These are phyloP conservation scores for Tenthredo distinguenda DNA, from an alignment of 2,888 invertebrate genomes.

Conservation along the genomic window DNA sequence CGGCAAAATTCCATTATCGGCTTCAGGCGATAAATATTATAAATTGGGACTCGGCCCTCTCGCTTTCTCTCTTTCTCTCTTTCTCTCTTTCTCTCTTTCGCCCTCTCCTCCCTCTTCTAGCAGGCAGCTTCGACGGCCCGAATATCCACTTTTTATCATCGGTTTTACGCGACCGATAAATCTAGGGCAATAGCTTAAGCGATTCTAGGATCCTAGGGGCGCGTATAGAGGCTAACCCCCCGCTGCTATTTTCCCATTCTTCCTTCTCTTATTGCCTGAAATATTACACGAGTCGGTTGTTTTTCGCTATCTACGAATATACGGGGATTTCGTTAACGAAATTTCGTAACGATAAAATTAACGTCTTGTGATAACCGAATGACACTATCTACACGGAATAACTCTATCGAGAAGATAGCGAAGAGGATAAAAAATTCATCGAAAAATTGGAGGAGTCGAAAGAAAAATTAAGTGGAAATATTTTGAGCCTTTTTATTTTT, in stretches of 20 bases:
- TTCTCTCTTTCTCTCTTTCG: not conserved
- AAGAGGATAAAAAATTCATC: too few species aligned
- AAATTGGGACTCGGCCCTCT: slow-evolving; percentile 68
- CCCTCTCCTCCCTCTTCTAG: not conserved
- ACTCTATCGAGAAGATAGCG: too few species aligned
- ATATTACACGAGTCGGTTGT: slow-evolving; percentile 22
- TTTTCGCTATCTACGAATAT: slow-evolving; percentile 13
- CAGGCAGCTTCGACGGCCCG: slow-evolving; percentile 32
- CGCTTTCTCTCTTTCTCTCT: slow-evolving; percentile 20
- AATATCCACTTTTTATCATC: slow-evolving; percentile 50
- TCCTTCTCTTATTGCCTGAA: slow-evolving; percentile 28
- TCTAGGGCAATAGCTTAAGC: slow-evolving; percentile 71
- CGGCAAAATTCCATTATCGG: slow-evolving; percentile 74
- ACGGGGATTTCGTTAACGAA: not conserved
- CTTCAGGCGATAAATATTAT: slow-evolving; percentile 76
- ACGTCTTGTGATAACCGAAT: not conserved
- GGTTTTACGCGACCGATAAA: slow-evolving; percentile 66
- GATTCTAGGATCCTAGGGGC: slow-evolving; percentile 70
- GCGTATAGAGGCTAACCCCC: slow-evolving; percentile 50
- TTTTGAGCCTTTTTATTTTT: too few species aligned
- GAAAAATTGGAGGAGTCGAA: too few species aligned
- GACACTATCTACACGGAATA: not conserved
- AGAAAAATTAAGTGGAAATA: too few species aligned
- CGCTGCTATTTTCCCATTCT: slow-evolving; percentile 12
- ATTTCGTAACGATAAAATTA: not conserved